phyloP scores from a whole-genome alignment of 2,797 vertebrate species.

The Onychomys leucogaster region DNA sequence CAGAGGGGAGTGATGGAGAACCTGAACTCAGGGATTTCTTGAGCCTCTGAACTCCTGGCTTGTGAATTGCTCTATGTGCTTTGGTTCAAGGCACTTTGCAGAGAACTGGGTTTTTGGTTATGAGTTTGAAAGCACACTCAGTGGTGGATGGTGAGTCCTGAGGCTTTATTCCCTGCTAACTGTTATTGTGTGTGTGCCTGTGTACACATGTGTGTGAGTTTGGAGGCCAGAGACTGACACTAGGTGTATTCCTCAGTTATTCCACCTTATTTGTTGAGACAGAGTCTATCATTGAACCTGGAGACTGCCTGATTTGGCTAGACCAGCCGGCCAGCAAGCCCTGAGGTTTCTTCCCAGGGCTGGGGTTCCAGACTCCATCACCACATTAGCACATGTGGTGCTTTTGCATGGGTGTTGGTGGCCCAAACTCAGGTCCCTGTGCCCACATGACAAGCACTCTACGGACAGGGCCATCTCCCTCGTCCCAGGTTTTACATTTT shows the following conservation, averaged over 20 bases:
- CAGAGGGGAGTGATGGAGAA: neutral
- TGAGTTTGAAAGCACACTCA: neutral
- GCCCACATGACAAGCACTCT: neutral
- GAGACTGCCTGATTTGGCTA: neutral
- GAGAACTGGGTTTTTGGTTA: neutral
- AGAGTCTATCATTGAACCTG: neutral
- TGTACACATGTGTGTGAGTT: neutral
- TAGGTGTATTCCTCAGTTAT: neutral
- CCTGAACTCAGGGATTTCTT: neutral
- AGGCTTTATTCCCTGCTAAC: neutral
- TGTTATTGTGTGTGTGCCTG: neutral
- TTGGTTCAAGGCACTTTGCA: constrained; percentile 7
- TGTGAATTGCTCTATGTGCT: constrained; percentile 36
- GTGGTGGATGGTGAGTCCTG: neutral
- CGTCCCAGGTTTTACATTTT: neutral
- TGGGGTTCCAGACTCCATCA: neutral
- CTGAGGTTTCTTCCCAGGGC: neutral
- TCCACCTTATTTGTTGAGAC: neutral
- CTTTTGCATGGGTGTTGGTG: neutral
- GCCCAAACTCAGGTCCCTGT: neutral
- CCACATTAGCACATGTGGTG: neutral
- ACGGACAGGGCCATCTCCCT: neutral
- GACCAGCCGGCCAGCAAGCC: neutral
- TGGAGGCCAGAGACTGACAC: neutral
- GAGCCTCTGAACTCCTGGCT: neutral